phyloP scores from a whole-genome alignment of 1,140 invertebrate genomes.

The Eumeta japonica region DNA sequence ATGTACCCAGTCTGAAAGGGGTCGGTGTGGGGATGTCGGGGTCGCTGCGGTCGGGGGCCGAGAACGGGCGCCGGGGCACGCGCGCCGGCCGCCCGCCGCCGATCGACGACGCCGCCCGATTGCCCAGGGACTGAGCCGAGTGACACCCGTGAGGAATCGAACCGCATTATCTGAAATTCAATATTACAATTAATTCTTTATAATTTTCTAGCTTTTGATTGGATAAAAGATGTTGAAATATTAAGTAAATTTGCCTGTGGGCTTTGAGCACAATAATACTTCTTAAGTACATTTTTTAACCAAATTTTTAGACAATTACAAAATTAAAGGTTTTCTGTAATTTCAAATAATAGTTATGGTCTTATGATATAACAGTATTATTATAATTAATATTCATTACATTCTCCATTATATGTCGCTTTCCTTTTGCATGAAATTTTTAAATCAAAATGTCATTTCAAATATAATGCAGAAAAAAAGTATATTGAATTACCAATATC shows the following conservation, averaged over 20 bases:
- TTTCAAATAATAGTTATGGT: background rate
- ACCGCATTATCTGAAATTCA: constrained; percentile 69
- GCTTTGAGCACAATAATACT: background rate
- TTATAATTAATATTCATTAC: no score
- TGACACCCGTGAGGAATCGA: constrained; percentile 75
- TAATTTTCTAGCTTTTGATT: background rate
- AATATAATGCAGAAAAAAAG: no score
- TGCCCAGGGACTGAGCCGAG: constrained; percentile 64
- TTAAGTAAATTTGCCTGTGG: background rate
- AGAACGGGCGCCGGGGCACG: constrained; percentile 44
- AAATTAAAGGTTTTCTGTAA: background rate
- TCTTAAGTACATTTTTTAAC: no score
- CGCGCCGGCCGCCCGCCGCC: constrained; percentile 61
- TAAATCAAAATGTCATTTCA: no score
- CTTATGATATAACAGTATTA: background rate
- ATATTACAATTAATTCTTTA: background rate
- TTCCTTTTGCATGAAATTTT: no score
- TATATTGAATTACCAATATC: no score
- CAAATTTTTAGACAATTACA: no score
- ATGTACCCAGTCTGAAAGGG: constrained; percentile 77
- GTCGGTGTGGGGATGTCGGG: constrained; percentile 59
- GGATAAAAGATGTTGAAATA: background rate
- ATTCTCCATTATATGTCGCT: no score
- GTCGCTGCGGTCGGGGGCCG: constrained; percentile 48
- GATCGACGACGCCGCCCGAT: constrained; percentile 80